These are phyloP conservation scores for Cynopterus brachyotis DNA, from an alignment of 2,113 vertebrate species.

Conservation along the genomic window DNA sequence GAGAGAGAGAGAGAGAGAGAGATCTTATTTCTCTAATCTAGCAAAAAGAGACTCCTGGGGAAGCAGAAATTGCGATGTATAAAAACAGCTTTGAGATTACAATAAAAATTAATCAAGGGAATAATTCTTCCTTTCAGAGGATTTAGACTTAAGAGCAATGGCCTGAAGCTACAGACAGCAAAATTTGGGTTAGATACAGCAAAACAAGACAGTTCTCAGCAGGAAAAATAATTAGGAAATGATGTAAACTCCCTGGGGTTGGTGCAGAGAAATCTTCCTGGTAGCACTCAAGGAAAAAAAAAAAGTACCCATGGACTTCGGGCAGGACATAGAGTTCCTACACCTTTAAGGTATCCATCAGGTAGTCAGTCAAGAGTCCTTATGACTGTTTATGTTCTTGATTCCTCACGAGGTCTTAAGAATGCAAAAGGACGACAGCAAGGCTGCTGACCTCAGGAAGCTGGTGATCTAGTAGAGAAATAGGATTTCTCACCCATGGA, in stretches of 20 bases:
- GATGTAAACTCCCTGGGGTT: slow-evolving; percentile 49
- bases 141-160: slow-evolving; percentile 68
- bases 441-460: not conserved
- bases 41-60: slow-evolving; percentile 47
- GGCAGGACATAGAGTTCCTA: not conserved
- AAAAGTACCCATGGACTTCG: not conserved
- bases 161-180: slow-evolving; percentile 53
- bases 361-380: not conserved
- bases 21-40: slow-evolving; percentile 45
- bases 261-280: not conserved
- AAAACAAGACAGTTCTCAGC: slow-evolving; percentile 56
- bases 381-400: not conserved
- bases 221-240: slow-evolving; percentile 65
- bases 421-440: too few relatives aligned
- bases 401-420: not conserved
- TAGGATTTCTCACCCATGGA: not conserved
- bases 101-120: slow-evolving; percentile 71
- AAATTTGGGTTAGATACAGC: slow-evolving; percentile 64
- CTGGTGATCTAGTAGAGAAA: not conserved
- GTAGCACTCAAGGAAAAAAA: slow-evolving; percentile 53
- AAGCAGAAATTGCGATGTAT: slow-evolving; percentile 55
- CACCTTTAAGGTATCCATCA: not conserved
- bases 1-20: slow-evolving; percentile 27
- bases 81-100: slow-evolving; percentile 64
- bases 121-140: slow-evolving; percentile 61